phyloP scores from a whole-genome alignment of 2,113 vertebrate genomes.

The Tapirus terrestris region DNA sequence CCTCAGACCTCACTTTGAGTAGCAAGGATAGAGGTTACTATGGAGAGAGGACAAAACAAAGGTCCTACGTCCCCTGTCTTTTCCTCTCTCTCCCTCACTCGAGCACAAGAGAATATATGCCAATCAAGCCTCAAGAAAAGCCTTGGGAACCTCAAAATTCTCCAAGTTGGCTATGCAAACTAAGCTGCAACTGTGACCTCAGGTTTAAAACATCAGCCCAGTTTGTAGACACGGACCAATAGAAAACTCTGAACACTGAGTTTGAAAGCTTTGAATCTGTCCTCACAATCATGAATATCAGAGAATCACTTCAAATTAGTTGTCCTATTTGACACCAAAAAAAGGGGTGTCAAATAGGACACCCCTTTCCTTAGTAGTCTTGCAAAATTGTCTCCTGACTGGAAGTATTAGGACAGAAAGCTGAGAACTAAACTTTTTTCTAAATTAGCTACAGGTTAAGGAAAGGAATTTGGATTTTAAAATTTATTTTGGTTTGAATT shows the following conservation, averaged over 20 bases:
- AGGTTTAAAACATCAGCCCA: neutral
- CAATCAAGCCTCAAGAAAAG: neutral
- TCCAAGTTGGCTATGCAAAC: neutral
- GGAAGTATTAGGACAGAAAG: neutral
- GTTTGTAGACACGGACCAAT: neutral
- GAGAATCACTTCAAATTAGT: neutral
- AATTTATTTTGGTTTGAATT: neutral
- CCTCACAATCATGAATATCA: neutral
- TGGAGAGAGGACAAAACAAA: neutral
- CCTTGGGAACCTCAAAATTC: neutral
- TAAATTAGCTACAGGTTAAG: neutral
- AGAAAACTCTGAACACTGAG: neutral
- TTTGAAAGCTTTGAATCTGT: neutral
- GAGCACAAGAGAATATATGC: neutral
- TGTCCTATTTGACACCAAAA: neutral
- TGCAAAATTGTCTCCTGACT: neutral
- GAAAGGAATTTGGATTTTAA: neutral
- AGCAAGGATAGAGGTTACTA: neutral
- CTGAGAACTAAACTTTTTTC: neutral
- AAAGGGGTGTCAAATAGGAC: too few species aligned
- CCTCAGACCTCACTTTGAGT: neutral
- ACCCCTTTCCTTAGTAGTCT: neutral
- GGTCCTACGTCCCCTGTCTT: neutral
- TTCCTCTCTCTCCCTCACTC: neutral
- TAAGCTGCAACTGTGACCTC: neutral